A percentile compares a stretch with the other conserved stretches of the same genome.
Conservation (phyloP, 2,888 invertebrate genomes). For the Drosophila leonis region DNA sequence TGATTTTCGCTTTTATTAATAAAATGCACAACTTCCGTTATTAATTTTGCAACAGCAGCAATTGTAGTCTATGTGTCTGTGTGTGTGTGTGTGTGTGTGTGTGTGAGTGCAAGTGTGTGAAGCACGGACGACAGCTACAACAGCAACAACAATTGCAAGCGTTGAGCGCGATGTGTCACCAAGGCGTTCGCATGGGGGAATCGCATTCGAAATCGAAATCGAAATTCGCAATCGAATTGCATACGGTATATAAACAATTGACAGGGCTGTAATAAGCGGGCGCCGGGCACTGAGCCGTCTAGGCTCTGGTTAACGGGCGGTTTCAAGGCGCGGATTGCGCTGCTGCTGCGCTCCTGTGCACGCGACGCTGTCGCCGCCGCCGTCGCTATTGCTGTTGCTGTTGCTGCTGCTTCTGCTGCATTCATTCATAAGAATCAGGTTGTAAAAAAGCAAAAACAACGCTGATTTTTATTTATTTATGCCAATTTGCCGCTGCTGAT, state of each 20-base stretch:
- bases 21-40: slow-evolving; percentile 85
- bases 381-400: slow-evolving; percentile 37
- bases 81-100: slow-evolving; percentile 10
- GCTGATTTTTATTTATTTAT: slow-evolving; percentile 73
- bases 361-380: slow-evolving; percentile 52
- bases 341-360: slow-evolving; percentile 69
- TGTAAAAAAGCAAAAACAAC: slow-evolving; percentile 69
- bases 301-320: slow-evolving; percentile 7
- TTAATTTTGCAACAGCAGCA: slow-evolving; percentile 81
- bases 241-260: slow-evolving; percentile 19
- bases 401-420: slow-evolving; percentile 54
- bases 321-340: slow-evolving; percentile 39
- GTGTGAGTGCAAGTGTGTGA: slow-evolving; percentile 17
- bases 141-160: slow-evolving; percentile 53
- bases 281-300: slow-evolving; percentile 13
- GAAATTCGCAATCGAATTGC: slow-evolving; percentile 58
- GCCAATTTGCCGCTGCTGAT: slow-evolving; percentile 72
- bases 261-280: slow-evolving; percentile 36
- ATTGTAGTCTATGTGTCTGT: slow-evolving; percentile 43
- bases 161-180: slow-evolving; percentile 67
- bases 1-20: slow-evolving; percentile 81
- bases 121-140: slow-evolving; percentile 48
- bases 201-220: slow-evolving; percentile 47
- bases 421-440: slow-evolving; percentile 81
- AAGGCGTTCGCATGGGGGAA: slow-evolving; percentile 28